Evolutionary conservation across 2,113 vertebrate genomes (phyloP).

Genomic region (Setophaga kirtlandii): DNA sequence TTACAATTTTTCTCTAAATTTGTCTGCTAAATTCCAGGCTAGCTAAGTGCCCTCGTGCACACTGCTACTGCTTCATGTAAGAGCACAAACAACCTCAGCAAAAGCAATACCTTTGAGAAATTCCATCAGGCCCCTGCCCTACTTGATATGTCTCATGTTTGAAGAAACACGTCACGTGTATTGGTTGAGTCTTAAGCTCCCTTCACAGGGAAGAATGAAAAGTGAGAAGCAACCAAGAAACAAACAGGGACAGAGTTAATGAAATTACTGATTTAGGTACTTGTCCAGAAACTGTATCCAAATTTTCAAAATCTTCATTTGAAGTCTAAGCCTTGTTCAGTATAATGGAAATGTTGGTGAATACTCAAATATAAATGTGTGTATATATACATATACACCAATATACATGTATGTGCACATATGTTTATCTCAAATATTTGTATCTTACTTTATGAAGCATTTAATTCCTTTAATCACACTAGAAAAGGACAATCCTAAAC

Average conservation of each 20-base stretch:
- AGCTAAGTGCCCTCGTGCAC: background rate
- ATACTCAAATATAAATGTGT: background rate
- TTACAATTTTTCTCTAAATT: background rate
- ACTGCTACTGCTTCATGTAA: fast-evolving
- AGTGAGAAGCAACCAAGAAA: background rate
- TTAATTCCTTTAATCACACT: background rate
- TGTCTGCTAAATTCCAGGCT: background rate
- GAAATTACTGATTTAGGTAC: background rate
- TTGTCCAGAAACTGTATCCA: background rate
- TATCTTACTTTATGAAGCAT: background rate
- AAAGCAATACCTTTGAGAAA: background rate
- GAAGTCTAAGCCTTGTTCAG: background rate
- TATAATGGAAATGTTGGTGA: background rate
- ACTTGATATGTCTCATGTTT: fast-evolving
- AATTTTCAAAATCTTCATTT: background rate
- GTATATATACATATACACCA: fast-evolving
- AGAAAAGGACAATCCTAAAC: background rate
- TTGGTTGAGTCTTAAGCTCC: background rate
- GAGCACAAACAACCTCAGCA: background rate
- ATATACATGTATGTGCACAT: background rate
- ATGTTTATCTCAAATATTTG: background rate
- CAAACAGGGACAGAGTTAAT: background rate
- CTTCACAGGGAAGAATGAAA: background rate
- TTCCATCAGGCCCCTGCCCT: background rate
- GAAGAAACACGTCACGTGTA: background rate